Conservation (phyloP, 2,888 invertebrate genomes). For the Xestoiulus laeticollis region DNA sequence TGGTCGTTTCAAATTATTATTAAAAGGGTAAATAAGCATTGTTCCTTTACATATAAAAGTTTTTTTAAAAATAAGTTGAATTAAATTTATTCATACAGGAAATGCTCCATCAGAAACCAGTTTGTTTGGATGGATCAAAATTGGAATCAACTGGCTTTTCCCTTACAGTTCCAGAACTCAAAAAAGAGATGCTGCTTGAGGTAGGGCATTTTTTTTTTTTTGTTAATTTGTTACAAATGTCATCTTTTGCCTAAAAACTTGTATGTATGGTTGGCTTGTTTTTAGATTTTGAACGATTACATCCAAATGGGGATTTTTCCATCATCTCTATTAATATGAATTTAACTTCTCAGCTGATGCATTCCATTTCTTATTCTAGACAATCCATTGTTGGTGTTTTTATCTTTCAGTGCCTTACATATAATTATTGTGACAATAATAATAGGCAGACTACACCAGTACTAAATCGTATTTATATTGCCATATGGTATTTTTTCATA, state of each 20-base stretch:
- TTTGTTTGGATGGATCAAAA: constrained; percentile 77
- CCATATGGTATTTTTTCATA: constrained; percentile 8
- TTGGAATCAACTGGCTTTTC: constrained; percentile 72
- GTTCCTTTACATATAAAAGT: too few relatives aligned
- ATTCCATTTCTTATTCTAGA: neutral
- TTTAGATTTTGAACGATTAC: constrained; percentile 82
- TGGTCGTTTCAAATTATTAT: too few relatives aligned
- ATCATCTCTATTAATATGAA: constrained; percentile 58
- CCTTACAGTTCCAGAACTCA: constrained; percentile 72
- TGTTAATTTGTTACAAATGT: too few relatives aligned
- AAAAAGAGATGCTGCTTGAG: constrained; percentile 72
- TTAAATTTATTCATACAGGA: constrained; percentile 64
- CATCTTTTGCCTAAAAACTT: neutral
- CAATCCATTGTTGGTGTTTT: neutral
- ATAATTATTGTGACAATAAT: neutral
- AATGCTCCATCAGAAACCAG: constrained; percentile 80
- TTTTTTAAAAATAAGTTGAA: constrained; percentile 39
- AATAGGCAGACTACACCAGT: neutral
- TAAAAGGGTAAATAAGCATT: too few relatives aligned
- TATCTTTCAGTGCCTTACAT: neutral
- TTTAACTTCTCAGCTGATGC: neutral
- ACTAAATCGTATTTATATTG: neutral
- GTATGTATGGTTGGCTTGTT: constrained; percentile 53
- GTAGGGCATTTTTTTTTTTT: constrained; percentile 66
- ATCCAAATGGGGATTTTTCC: constrained; percentile 85